Evolutionary conservation across 2,797 vertebrate species (phyloP).

Genomic region (Squalus acanthias): DNA sequence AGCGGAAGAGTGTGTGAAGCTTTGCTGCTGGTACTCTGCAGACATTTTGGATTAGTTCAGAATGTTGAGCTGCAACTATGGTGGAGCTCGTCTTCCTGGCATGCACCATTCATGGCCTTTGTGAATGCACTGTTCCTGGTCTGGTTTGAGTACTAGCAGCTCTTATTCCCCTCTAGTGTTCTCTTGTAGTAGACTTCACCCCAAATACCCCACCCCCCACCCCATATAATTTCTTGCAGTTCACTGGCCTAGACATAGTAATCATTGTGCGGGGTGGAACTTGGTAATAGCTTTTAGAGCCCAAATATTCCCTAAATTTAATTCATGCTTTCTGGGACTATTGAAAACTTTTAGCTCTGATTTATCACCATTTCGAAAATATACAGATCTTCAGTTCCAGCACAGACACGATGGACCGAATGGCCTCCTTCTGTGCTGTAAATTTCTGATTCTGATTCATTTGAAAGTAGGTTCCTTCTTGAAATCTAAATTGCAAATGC

Average conservation of each 20-base stretch:
- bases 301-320: neutral
- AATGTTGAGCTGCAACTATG: neutral
- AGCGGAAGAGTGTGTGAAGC: neutral
- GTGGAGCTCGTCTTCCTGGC: neutral
- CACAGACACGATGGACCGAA: too few relatives aligned
- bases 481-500: neutral
- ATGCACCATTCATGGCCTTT: neutral
- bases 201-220: neutral
- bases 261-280: neutral
- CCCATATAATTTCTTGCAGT: neutral
- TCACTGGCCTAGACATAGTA: neutral
- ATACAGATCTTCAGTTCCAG: neutral
- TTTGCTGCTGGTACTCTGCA: conserved; percentile 5
- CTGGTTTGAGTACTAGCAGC: neutral
- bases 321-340: neutral
- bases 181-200: too few relatives aligned
- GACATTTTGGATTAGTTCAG: neutral
- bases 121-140: neutral
- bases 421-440: too few relatives aligned
- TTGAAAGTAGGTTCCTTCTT: neutral
- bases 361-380: neutral
- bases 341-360: neutral
- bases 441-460: too few relatives aligned
- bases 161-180: neutral
- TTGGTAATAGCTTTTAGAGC: neutral